Base-by-base conservation (phyloP, 2,113 vertebrate species). In the Ictalurus furcatus region DNA sequence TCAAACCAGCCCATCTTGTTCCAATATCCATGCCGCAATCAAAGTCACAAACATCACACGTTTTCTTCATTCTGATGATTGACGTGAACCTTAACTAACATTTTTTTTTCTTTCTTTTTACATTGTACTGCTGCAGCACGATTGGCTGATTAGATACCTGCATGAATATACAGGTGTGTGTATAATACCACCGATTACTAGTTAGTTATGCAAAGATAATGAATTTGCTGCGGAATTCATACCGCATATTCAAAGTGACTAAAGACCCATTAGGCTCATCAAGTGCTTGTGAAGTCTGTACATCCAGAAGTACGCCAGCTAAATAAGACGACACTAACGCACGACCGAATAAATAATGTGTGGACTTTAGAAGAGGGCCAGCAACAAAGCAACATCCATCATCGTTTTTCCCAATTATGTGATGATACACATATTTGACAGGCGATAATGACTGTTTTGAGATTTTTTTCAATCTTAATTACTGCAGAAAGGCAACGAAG, bases 341-440 rank as follows among this genome's bases (percentile, higher is more conserved):
- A 44, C 44, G 37, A 25, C 28, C 17, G 19, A 34, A 37, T 8
- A 37, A 37, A 71, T 40, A 40, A 5, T 17, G 16, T 40, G 71
- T 74, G 37, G 9, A 76, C 37, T 44, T 74, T 74, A 52, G 28
- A 78, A 52, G 13, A n/a, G 12, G 76, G 4, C 44, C 76, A 81
- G 28, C 28, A 81, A 54, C 54, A 34, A 34, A 21, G 6, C 54
- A 71, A 85, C 44, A 88, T 89, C 83, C 56, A 82, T 91, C 87
- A 86, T 83, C 16, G 44, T 88, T 84, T 89, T 56, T 90, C 82
- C 79, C 82, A 86, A 87, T 90, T 86, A 90, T n/a, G 3, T 84
- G 30, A 25, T 48, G 86, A 84, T 89, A 84, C 85, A 67, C 58
- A 87, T 65, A 21, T 63, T 37, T 90, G 87, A 86, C 85, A 59